Conservation (phyloP, 92 coral and sea anemone genomes). For the Actinernus sp. region DNA sequence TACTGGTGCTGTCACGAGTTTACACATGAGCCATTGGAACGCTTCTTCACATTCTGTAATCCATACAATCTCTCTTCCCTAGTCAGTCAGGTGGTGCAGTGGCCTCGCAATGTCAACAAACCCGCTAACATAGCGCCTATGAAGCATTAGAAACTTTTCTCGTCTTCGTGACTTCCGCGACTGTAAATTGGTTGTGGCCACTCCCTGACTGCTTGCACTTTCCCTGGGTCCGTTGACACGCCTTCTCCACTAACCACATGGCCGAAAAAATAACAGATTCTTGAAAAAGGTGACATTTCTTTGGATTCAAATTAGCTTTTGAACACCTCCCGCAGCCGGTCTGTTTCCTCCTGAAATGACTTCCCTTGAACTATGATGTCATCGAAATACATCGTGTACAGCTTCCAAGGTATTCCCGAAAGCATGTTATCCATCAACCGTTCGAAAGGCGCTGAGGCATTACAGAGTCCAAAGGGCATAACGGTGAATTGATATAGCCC, state of each 20-base stretch:
- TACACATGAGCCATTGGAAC: conserved; percentile 6
- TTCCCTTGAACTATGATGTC: conserved; percentile 19
- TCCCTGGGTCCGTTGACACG: too few species aligned
- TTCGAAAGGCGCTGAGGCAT: conserved; percentile 20
- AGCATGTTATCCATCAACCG: conserved; percentile 8
- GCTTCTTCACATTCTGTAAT: conserved; percentile 17
- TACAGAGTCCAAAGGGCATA: conserved; percentile 6
- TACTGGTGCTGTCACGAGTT: conserved; percentile 10
- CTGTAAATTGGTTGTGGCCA: conserved; percentile 32
- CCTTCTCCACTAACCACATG: too few species aligned
- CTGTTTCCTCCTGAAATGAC: too few species aligned
- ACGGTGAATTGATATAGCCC: conserved; percentile 8
- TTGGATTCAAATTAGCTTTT: conserved; percentile 44
- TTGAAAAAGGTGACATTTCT: conserved; percentile 49
- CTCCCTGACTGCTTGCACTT: conserved; percentile 12
- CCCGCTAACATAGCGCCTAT: too few species aligned
- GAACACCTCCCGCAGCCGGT: conserved; percentile 39
- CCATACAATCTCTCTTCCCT: conserved; percentile 13
- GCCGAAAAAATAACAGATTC: conserved; percentile 7
- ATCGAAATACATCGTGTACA: conserved; percentile 4
- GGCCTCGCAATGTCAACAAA: too few species aligned
- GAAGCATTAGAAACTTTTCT: too few species aligned
- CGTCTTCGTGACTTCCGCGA: too few species aligned
- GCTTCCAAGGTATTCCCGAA: conserved; percentile 7
- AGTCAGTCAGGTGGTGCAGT: too few species aligned